Conservation (phyloP, 2,113 vertebrate genomes). For the Chaetura pelagica region DNA sequence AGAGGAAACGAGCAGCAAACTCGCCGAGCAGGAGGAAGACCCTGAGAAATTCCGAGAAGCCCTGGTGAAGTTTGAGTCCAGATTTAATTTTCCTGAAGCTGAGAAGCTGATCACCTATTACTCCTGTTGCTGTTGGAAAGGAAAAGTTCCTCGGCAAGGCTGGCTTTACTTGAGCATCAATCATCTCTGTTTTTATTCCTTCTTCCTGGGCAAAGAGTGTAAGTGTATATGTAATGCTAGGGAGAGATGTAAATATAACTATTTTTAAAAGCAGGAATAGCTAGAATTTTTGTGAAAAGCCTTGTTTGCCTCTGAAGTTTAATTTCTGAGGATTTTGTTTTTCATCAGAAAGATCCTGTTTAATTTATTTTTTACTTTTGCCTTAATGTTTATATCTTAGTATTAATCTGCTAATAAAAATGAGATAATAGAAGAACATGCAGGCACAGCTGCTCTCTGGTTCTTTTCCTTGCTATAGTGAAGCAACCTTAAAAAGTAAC, state of each 20-base stretch:
- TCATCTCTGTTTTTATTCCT: slow-evolving; percentile 97
- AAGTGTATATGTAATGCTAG: slow-evolving; percentile 47
- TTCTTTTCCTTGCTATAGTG: not conserved
- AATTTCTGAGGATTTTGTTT: not conserved
- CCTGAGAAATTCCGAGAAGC: slow-evolving; percentile 92
- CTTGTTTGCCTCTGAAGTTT: not conserved
- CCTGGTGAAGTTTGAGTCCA: slow-evolving; percentile 88
- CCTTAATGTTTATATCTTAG: not conserved
- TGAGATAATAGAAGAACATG: not conserved
- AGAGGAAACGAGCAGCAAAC: slow-evolving; percentile 88
- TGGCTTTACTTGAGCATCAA: slow-evolving; percentile 97
- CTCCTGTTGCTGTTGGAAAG: slow-evolving; percentile 98
- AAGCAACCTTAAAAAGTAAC: not conserved
- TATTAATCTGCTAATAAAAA: not conserved
- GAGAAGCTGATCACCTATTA: slow-evolving; percentile 93
- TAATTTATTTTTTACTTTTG: not conserved
- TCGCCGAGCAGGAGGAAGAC: slow-evolving; percentile 90
- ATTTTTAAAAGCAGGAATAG: not conserved
- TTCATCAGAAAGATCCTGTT: not conserved
- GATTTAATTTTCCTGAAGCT: slow-evolving; percentile 89
- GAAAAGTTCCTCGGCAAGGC: slow-evolving; percentile 94
- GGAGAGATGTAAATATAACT: not conserved
- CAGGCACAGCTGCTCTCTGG: not conserved
- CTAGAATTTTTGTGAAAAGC: not conserved
- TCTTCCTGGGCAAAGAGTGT: slow-evolving; percentile 97